Evolutionary conservation across 2,797 vertebrate genomes (phyloP), one percentile per base, ranked within the genome.

Genomic region (Xenops minutus): DNA sequence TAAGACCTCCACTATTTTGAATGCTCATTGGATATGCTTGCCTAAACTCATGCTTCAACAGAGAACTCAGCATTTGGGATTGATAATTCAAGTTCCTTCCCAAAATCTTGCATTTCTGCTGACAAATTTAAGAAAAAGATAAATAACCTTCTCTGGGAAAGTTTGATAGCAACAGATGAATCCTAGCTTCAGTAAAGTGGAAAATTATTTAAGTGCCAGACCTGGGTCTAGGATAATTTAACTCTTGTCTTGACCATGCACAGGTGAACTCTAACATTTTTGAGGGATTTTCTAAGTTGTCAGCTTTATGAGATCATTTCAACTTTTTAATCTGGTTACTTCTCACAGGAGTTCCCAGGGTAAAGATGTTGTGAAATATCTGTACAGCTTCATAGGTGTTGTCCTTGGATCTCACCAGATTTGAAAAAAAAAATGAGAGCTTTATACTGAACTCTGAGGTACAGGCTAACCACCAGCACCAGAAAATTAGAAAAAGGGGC

Each of bases 21-120:
- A 48, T 4, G 0, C 0, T n/a, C 3, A 30, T 41, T 46, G 37
- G 9, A 30, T 24, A 56, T 7, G 0, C 6, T 64, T 54, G 3
- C 8, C 8, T 76, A 44, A 91, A 59, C 1, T 62, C 32, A 23
- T 3, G 1, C 8, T 58, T 51, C 56, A 66, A 52, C 13, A 55
- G 14, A 55, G 5, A 9, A 27, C 10, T 34, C 49, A 3, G 12
- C 39, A 5, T 52, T 48, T 88, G 7, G 4, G 5, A 54, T 44
- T 11, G 17, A 43, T 6, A 26, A 4, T 39, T 68, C 10, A 71
- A 44, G 22, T 32, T 74, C 8, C 22, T 78, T 72, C 34, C 5
- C 27, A 63, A 94, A 67, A 71, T 19, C 11, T 46, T 69, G 15
- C 5, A 2, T 46, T 88, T 69, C 24, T 4, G 1, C 6, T 74